A percentile compares a stretch with the other conserved stretches of the same genome.
Conservation (phyloP, 2,797 vertebrate genomes). For the Nyctalus aviator region DNA sequence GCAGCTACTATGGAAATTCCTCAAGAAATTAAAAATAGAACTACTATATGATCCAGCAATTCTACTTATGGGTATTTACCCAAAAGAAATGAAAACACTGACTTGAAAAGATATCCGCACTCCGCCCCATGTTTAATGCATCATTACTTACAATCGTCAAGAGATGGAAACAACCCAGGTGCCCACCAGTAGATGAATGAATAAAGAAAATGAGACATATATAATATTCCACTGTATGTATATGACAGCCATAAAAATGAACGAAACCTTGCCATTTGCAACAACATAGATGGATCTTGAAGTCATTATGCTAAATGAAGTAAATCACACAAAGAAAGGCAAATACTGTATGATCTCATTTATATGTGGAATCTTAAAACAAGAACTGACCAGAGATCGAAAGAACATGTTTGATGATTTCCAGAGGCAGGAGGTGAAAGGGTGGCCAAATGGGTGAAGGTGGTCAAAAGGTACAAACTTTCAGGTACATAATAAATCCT, state of each 20-base stretch:
- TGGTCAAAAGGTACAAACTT: background rate
- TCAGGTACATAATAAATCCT: background rate
- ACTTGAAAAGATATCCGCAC: background rate
- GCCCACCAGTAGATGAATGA: background rate
- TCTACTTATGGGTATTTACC: background rate
- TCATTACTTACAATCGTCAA: background rate
- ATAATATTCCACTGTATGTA: background rate
- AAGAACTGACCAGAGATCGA: background rate
- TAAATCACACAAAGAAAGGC: background rate
- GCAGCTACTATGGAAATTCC: background rate
- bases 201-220: background rate
- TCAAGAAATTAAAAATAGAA: background rate
- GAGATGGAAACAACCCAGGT: background rate
- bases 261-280: background rate
- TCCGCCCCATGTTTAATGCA: background rate
- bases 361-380: background rate
- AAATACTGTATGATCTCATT: background rate
- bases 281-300: background rate
- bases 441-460: background rate
- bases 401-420: background rate
- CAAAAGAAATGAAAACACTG: background rate
- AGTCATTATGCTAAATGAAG: background rate
- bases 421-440: background rate
- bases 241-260: background rate
- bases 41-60: background rate